Evolutionary conservation across 2,113 vertebrate species (phyloP).

Genomic region (Mormyrus iriodes): DNA sequence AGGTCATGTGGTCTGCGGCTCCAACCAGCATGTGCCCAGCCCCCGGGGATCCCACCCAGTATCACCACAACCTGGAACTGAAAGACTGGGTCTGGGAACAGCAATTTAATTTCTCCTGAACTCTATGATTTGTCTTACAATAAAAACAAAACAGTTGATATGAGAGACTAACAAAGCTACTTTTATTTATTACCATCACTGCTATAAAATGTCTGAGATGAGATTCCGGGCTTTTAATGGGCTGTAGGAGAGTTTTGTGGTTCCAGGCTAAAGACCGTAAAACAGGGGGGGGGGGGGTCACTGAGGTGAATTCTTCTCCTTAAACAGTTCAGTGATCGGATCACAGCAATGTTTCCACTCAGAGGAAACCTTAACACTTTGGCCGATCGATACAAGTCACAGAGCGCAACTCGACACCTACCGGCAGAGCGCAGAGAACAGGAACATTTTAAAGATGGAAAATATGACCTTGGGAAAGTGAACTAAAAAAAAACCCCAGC

Average conservation of each 20-base stretch:
- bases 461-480: not conserved
- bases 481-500: not conserved
- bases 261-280: not conserved
- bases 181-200: not conserved
- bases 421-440: not conserved
- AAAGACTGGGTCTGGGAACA: not conserved
- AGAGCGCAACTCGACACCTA: not conserved
- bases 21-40: not conserved
- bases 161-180: not conserved
- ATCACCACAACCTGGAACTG: not conserved
- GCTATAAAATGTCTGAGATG: not conserved
- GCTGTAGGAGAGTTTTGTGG: not conserved
- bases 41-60: not conserved
- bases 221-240: not conserved
- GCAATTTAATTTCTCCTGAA: not conserved
- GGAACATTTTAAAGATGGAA: not conserved
- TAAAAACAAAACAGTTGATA: not conserved
- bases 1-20: not conserved
- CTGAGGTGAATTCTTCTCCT: not conserved
- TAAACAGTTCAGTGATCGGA: not conserved
- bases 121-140: not conserved
- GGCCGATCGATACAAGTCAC: constrained; percentile 2
- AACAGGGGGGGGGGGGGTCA: not conserved
- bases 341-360: not conserved
- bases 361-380: not conserved